Evolutionary conservation across 2,113 vertebrate species (phyloP).

Genomic region (Zingel zingel): DNA sequence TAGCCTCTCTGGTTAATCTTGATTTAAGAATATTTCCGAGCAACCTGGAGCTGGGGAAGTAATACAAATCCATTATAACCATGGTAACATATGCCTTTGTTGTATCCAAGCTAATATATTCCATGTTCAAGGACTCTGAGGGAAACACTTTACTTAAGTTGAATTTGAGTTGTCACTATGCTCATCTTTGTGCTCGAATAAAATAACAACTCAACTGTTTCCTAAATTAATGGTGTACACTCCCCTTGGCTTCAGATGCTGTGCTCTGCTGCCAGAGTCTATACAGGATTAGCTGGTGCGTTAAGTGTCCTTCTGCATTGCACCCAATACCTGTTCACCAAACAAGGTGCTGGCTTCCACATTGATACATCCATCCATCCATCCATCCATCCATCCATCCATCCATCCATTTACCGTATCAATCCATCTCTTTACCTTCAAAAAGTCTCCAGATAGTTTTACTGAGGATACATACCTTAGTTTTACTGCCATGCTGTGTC

Average conservation of each 20-base stretch:
- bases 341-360: conserved; percentile 10
- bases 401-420: background rate
- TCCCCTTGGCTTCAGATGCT: conserved; percentile 28
- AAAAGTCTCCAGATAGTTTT: background rate
- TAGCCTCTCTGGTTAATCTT: background rate
- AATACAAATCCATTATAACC: conserved; percentile 17
- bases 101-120: background rate
- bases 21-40: background rate
- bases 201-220: conserved; percentile 32
- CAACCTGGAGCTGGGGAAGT: background rate
- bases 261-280: conserved; percentile 53
- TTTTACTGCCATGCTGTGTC: conserved; percentile 30
- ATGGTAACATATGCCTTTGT: conserved; percentile 7
- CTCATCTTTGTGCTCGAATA: conserved; percentile 30
- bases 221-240: conserved; percentile 38
- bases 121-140: conserved; percentile 6
- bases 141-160: background rate
- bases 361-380: conserved; percentile 7
- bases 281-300: conserved; percentile 49
- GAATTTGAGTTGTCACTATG: conserved; percentile 29
- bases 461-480: conserved; percentile 9
- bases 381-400: background rate
- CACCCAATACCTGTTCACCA: conserved; percentile 9
- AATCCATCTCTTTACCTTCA: conserved; percentile 22
- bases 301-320: conserved; percentile 44